A percentile compares a stretch with the other conserved stretches of the same genome.
These are phyloP conservation scores for Phyllotreta cruciferae DNA, from an alignment of 2,888 invertebrate genomes.

Conservation along the genomic window DNA sequence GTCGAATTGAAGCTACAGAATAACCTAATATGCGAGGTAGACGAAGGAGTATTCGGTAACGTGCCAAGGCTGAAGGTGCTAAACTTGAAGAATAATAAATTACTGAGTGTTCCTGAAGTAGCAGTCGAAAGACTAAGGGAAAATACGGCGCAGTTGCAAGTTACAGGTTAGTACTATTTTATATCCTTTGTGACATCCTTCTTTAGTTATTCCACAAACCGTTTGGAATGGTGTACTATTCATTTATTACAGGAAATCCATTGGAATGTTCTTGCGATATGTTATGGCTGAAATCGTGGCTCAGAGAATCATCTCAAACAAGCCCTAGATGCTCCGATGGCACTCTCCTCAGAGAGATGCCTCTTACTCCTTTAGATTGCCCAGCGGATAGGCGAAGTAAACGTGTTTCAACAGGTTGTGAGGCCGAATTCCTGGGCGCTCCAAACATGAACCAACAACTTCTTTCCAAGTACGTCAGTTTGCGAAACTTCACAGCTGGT, in stretches of 20 bases:
- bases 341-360: constrained; percentile 74
- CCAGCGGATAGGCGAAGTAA: constrained; percentile 61
- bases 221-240: not conserved
- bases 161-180: constrained; percentile 72
- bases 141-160: constrained; percentile 82
- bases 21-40: constrained; percentile 81
- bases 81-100: constrained; percentile 77
- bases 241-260: constrained; percentile 73
- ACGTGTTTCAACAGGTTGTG: constrained; percentile 72
- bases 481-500: constrained; percentile 63
- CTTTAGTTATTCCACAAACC: constrained; percentile 2
- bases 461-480: constrained; percentile 15
- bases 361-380: constrained; percentile 76
- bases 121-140: constrained; percentile 78
- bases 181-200: not conserved
- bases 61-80: constrained; percentile 86
- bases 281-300: constrained; percentile 84
- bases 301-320: constrained; percentile 74
- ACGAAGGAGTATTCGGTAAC: constrained; percentile 80
- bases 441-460: constrained; percentile 50
- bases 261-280: constrained; percentile 81
- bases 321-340: constrained; percentile 85
- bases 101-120: constrained; percentile 75
- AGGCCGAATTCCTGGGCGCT: constrained; percentile 66
- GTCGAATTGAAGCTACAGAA: constrained; percentile 86